Evolutionary conservation across 2,797 vertebrate genomes (phyloP).

Genomic region (Discoglossus pictus): DNA sequence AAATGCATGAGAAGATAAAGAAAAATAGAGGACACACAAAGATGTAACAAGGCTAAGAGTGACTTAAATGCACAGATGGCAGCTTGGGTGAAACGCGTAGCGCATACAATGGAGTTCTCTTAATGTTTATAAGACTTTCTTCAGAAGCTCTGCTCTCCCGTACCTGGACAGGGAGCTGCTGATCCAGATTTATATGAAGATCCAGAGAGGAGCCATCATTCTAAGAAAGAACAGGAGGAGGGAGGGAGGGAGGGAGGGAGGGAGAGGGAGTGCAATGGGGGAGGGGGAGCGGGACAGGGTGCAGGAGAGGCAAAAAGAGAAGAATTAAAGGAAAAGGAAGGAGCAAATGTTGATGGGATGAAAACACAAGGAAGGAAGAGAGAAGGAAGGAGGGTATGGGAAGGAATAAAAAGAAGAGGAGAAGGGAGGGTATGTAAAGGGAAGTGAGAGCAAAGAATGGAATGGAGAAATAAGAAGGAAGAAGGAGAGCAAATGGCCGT

Average conservation of each 20-base stretch:
- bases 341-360: too few relatives aligned
- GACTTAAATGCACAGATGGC: too few relatives aligned
- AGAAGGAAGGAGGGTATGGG: not conserved
- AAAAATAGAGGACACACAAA: not conserved
- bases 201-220: conserved; percentile 79
- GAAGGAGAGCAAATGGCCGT: too few relatives aligned
- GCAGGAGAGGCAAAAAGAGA: not conserved
- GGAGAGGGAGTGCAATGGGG: not conserved
- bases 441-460: not conserved
- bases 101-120: too few relatives aligned
- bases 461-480: too few relatives aligned
- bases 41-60: too few relatives aligned
- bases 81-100: too few relatives aligned
- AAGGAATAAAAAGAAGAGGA: not conserved
- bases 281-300: not conserved
- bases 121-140: not conserved
- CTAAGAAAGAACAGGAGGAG: not conserved
- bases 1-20: conserved; percentile 16
- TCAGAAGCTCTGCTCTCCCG: not conserved
- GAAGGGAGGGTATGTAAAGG: not conserved
- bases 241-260: conserved; percentile 6
- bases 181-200: conserved; percentile 90
- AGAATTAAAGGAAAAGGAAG: not conserved
- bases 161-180: conserved; percentile 72
- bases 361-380: not conserved